Base-by-base conservation (phyloP, 1,140 invertebrate genomes). In the Bicyclus anynana region DNA sequence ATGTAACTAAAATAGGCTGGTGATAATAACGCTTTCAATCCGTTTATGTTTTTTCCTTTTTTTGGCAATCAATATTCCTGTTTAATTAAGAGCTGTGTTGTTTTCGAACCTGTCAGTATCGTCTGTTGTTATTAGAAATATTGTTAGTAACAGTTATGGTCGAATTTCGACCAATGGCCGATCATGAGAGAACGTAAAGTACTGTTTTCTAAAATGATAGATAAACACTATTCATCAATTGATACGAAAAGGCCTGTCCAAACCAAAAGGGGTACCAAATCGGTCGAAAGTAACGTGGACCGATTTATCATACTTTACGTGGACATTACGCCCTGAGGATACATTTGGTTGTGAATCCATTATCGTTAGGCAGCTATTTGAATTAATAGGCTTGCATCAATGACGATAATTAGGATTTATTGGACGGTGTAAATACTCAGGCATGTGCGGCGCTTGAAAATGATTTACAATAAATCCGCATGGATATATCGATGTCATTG, bases 241-340 rank as follows among this genome's bases (percentile, higher is more conserved):
- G 13, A 16, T 16, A 10, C 13, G 37, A 38, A 38, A 16, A 14
- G 13, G 37, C 13, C 33, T 7, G 14, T 14, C 13, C 14, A 38
- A 38, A 38, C 13, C 37, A 1, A 38, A 38, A 38, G 37, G 37
- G 37, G 2, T 17, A 38, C 16, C 3, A 14, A 38, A 17, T 38
- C 13, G 13, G 1, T 16, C 16, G 37, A 16, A 38, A 16, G 1
- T 38, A 38, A 16, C 14, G 16, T 7, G 16, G 9, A 16, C 14
- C 37, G 13, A 38, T 38, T 38, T 38, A 38, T 38, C 37, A 38
- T 38, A 38, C 37, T 38, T 38, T 38, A 38, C 16, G 35, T 9
- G 37, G 16, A 38, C 37, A 17, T 38, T 38, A 33, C 13, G 37
- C 13, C 37, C 37, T 16, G 37, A 17, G 14, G 35, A 38, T 38